Percentiles rank a stretch among this genome's conserved stretches.
phyloP scores from a whole-genome alignment of 2,797 vertebrate genomes.

The Lutjanus argentimaculatus region DNA sequence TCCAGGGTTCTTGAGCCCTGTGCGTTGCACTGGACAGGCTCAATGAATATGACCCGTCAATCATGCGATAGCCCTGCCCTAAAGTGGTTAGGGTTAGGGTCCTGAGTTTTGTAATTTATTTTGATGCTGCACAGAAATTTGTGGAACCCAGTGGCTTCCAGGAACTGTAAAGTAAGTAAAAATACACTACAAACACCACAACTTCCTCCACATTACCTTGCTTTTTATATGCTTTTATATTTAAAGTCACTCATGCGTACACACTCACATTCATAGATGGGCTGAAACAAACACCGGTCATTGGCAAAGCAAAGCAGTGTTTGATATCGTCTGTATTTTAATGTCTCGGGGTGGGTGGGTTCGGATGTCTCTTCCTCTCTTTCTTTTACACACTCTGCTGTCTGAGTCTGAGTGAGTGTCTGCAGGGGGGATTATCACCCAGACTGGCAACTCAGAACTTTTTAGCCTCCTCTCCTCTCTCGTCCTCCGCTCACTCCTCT shows the following conservation, averaged over 20 bases:
- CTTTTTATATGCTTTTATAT: constrained; percentile 7
- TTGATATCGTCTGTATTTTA: constrained; percentile 59
- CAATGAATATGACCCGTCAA: no score
- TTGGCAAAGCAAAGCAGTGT: constrained; percentile 50
- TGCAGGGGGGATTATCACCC: constrained; percentile 72
- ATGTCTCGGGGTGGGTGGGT: constrained; percentile 36
- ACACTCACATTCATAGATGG: constrained; percentile 6
- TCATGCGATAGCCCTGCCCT: no score
- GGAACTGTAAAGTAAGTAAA: not conserved
- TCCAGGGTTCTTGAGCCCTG: no score
- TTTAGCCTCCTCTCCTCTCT: not conserved
- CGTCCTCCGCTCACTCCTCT: not conserved
- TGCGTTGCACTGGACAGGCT: no score
- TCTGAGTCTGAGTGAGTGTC: constrained; percentile 69
- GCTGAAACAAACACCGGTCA: constrained; percentile 41
- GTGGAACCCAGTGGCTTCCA: not conserved
- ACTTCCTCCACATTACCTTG: not conserved
- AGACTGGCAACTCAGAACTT: constrained; percentile 7
- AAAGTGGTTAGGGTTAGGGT: no score
- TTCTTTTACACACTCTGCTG: constrained; percentile 55
- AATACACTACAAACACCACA: not conserved
- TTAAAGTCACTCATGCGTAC: constrained; percentile 15
- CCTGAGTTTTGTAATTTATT: no score
- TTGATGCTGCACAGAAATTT: no score
- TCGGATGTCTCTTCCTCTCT: constrained; percentile 52